A percentile compares a stretch with the other conserved stretches of the same genome.
phyloP scores from a whole-genome alignment of 1,140 invertebrate genomes.

The Eufriesea mexicana region DNA sequence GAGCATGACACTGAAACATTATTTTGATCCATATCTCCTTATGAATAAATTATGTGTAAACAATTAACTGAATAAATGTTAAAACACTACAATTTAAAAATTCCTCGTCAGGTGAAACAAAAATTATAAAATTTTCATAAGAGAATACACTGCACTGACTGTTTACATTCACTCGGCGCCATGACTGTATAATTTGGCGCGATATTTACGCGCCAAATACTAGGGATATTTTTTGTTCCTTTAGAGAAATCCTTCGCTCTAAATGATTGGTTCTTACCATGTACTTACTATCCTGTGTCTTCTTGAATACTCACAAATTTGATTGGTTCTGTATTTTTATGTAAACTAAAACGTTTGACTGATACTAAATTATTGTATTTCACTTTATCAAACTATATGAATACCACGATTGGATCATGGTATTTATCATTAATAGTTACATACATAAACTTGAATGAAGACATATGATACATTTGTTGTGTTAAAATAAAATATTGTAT shows the following conservation, averaged over 20 bases:
- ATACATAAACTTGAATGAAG: slow-evolving; percentile 63
- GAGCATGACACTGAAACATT: slow-evolving; percentile 83
- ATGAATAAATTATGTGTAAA: neutral
- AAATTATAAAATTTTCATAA: neutral
- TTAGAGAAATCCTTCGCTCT: neutral
- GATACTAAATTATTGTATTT: slow-evolving; percentile 6
- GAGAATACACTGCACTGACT: too few species aligned
- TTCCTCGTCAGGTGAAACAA: neutral
- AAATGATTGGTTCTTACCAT: neutral
- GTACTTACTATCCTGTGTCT: too few species aligned
- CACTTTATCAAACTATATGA: slow-evolving; percentile 10
- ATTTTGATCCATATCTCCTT: slow-evolving; percentile 60
- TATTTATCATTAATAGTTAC: slow-evolving; percentile 47
- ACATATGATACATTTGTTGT: slow-evolving; percentile 41
- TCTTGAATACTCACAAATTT: too few species aligned
- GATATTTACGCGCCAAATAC: neutral
- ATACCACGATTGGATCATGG: neutral
- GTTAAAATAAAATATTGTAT: slow-evolving; percentile 13
- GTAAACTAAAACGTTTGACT: neutral
- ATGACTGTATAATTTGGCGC: neutral
- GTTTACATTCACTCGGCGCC: neutral
- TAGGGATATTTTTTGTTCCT: neutral
- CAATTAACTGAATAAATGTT: neutral
- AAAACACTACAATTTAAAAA: neutral
- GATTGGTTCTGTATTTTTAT: neutral